Base-by-base conservation (phyloP, 2,797 vertebrate species). In the Margarornis squamiger region DNA sequence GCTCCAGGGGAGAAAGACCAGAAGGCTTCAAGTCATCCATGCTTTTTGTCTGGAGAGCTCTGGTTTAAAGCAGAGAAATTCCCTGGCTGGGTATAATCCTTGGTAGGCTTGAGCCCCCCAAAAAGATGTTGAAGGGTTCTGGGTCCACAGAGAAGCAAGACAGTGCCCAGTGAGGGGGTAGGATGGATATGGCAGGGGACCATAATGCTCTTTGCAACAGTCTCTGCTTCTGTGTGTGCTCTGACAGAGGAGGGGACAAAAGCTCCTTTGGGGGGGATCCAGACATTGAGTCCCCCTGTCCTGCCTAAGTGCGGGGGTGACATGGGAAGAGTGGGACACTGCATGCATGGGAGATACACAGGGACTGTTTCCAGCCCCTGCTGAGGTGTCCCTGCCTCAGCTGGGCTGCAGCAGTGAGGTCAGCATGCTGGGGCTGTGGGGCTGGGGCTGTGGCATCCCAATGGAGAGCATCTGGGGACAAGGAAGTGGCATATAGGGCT, bases 341-440 rank as follows among this genome's bases (percentile, higher is more conserved):
- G 43, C 1, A 2, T 2, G 20, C 0, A 0, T 3, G 27, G 43
- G 62, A 54, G 34, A 14, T 1, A 13, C 34, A 41, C 57, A 43
- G 36, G 62, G 30, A 14, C 39, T 20, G 55, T 46, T 16, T 76
- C 3, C 19, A 89, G 63, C 5, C 38, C 24, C 14, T 48, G 51
- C 68, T 54, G 43, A 67, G 72, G 23, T 2, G 75, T 86, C 67
- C 30, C 55, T 70, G 48, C 62, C 73, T 29, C 6, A 45, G 52
- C 6, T 22, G 7, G 38, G 67, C 63, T 34, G 57, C 72, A 71
- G 59, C 55, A 49, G 34, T 1, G 2, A 57, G 46, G 21, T 30
- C 67, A 86, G 61, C 5, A 21, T 6, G 46, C 21, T 46, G 45
- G 45, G 45, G 21, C 11, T 46, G 45, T 46, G 45, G 45, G 45